phyloP scores from a whole-genome alignment of 1,140 invertebrate species.

The Acromyrmex echinatior region DNA sequence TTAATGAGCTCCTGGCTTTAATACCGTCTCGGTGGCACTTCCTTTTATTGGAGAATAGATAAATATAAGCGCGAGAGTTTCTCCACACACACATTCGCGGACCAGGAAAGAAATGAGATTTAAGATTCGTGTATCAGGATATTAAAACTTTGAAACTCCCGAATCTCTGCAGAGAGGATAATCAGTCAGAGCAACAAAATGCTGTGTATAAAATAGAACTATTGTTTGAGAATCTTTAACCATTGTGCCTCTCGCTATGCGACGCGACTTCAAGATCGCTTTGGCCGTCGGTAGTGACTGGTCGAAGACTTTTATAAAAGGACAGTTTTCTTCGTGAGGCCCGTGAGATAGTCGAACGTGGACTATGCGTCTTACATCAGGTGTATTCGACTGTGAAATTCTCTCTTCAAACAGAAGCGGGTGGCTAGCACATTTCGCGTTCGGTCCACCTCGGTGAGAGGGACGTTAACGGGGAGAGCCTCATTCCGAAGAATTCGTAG shows the following conservation, averaged over 20 bases:
- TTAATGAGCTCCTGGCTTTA: constrained; percentile 72
- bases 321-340: constrained; percentile 2
- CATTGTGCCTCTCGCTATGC: not conserved
- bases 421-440: constrained; percentile 79
- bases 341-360: constrained; percentile 67
- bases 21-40: constrained; percentile 42
- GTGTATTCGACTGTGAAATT: constrained; percentile 86
- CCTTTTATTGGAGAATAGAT: constrained; percentile 61
- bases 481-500: constrained; percentile 64
- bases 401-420: constrained; percentile 85
- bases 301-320: not conserved
- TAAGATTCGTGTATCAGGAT: not conserved
- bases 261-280: constrained; percentile 16
- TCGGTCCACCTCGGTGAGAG: constrained; percentile 50
- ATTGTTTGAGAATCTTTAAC: not conserved
- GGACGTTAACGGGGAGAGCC: constrained; percentile 4
- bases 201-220: not conserved
- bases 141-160: not conserved
- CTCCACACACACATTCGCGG: constrained; percentile 1
- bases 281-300: constrained; percentile 11
- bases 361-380: constrained; percentile 82
- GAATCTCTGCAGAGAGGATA: not conserved
- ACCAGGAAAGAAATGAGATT: constrained; percentile 11
- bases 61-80: constrained; percentile 52
- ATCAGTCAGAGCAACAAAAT: not conserved